Conservation (phyloP, 2,113 vertebrate species). For the Echinops telfairi region DNA sequence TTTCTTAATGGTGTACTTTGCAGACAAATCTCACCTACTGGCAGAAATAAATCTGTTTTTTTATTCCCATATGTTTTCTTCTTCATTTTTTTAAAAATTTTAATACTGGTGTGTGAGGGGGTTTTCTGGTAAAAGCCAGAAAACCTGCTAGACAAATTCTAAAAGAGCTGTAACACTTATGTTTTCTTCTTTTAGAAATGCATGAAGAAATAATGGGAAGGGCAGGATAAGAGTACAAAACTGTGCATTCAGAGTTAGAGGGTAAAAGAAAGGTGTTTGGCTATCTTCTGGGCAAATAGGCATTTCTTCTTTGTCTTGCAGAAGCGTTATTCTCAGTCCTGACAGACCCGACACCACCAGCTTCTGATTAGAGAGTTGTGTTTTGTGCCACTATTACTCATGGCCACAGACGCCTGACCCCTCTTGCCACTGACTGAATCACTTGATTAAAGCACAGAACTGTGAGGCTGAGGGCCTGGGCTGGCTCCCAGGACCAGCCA, state of each 20-base stretch:
- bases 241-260: slow-evolving; percentile 16
- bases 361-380: slow-evolving; percentile 68
- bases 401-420: slow-evolving; percentile 71
- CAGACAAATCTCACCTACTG: neutral
- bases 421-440: slow-evolving; percentile 66
- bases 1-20: slow-evolving; percentile 27
- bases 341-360: slow-evolving; percentile 13
- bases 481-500: slow-evolving; percentile 4
- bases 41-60: slow-evolving; percentile 42
- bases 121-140: no score
- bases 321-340: slow-evolving; percentile 44
- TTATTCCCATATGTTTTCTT: neutral
- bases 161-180: no score
- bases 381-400: slow-evolving; percentile 68
- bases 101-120: no score
- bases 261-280: neutral
- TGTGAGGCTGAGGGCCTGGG: slow-evolving; percentile 39
- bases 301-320: neutral
- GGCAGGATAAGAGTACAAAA: neutral
- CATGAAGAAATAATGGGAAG: slow-evolving; percentile 16
- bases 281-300: slow-evolving; percentile 15
- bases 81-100: no score
- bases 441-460: slow-evolving; percentile 58
- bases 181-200: slow-evolving; percentile 15
- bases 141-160: no score